Evolutionary conservation across 2,113 vertebrate species (phyloP).

Genomic region (crab-eating macaque (Macaca fascicularis)): DNA sequence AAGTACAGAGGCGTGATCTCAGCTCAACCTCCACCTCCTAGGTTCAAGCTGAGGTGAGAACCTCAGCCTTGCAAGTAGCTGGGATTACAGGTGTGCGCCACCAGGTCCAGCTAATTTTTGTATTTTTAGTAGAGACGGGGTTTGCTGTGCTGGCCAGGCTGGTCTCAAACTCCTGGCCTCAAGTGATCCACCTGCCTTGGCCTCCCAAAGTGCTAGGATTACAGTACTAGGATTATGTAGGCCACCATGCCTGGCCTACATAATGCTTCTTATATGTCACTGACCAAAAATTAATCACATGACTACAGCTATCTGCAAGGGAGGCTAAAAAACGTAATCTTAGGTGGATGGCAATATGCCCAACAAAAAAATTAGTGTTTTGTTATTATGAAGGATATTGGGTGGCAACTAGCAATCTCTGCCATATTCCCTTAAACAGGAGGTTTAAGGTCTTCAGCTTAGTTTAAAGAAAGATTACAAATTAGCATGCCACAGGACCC

Average conservation of each 20-base stretch:
- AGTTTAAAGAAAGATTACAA: not conserved
- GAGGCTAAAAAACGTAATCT: not conserved
- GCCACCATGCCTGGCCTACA: too few relatives aligned
- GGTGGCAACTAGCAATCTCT: not conserved
- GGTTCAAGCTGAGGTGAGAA: too few relatives aligned
- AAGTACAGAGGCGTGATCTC: accelerated
- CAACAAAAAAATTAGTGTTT: not conserved
- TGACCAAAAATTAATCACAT: not conserved
- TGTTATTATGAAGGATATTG: not conserved
- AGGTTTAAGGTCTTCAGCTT: not conserved
- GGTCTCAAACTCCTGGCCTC: too few relatives aligned
- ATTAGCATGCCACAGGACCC: not conserved
- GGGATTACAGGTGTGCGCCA: too few relatives aligned
- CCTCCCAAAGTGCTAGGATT: too few relatives aligned
- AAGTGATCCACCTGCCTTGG: too few relatives aligned
- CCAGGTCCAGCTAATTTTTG: too few relatives aligned
- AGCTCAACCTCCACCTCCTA: too few relatives aligned
- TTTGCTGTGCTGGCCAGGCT: too few relatives aligned
- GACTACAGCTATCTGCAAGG: not conserved
- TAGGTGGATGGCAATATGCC: not conserved
- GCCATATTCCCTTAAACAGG: not conserved
- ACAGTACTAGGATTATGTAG: too few relatives aligned
- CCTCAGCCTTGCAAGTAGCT: too few relatives aligned
- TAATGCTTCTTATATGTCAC: not conserved
- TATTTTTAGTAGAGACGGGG: too few relatives aligned